Percentiles rank a stretch among this genome's conserved stretches.
Evolutionary conservation across 53 echinoderm and acorn worm species (phyloP).

Genomic region (Pentamera pediparva): DNA sequence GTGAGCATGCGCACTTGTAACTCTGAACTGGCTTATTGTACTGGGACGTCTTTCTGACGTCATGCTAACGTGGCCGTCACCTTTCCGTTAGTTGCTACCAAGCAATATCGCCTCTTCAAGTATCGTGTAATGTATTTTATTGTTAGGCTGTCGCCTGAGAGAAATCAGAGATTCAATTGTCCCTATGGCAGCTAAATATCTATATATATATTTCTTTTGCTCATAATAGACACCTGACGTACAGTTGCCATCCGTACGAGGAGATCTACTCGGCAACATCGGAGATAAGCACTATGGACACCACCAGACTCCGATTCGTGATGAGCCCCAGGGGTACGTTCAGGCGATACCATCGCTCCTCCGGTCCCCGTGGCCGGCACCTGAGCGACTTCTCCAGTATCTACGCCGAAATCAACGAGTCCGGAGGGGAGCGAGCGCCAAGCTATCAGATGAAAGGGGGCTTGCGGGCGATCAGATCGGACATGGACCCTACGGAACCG

Average conservation of each 20-base stretch:
- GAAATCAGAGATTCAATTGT: no score
- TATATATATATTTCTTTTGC: no score
- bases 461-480: slow-evolving; percentile 27
- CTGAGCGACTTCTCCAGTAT: slow-evolving; percentile 73
- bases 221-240: slow-evolving; percentile 10
- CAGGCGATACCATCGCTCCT: slow-evolving; percentile 39
- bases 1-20: no score
- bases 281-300: slow-evolving; percentile 42
- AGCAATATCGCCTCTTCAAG: no score
- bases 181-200: no score
- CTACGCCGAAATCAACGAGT: slow-evolving; percentile 79
- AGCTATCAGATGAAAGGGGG: no score
- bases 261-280: slow-evolving; percentile 49
- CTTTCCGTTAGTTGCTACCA: no score
- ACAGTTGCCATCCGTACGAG: slow-evolving; percentile 45
- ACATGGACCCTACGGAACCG: background rate
- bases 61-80: no score
- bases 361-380: slow-evolving; percentile 42
- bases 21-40: no score
- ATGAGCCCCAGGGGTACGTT: slow-evolving; percentile 17
- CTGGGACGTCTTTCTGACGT: no score
- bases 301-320: slow-evolving; percentile 1
- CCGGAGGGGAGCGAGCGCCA: slow-evolving; percentile 34
- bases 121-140: no score
- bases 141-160: no score